phyloP scores from a whole-genome alignment of 2,113 vertebrate species.

The Ageneiosus marmoratus region DNA sequence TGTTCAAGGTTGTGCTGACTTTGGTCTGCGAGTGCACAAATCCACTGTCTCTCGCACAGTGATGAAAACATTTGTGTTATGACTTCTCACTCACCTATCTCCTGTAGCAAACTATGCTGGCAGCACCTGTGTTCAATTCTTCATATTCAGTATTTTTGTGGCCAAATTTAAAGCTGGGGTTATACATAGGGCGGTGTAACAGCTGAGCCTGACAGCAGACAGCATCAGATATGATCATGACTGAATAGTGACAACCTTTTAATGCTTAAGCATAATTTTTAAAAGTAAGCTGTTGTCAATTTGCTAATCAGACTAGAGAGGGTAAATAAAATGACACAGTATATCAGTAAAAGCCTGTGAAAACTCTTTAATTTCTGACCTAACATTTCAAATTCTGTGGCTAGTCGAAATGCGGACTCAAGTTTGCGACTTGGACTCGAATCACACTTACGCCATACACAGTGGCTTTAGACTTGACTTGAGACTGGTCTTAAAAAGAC shows the following conservation, averaged over 20 bases:
- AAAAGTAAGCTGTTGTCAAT: neutral
- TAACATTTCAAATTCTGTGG: neutral
- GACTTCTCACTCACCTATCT: constrained; percentile 2
- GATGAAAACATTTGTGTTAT: constrained; percentile 10
- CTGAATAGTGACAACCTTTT: neutral
- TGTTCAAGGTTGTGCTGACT: constrained; percentile 42
- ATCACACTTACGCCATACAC: too few relatives aligned
- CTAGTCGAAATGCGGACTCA: too few relatives aligned
- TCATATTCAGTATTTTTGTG: neutral
- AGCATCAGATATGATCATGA: constrained; percentile 10
- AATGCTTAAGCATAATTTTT: neutral
- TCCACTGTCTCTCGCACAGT: constrained; percentile 21
- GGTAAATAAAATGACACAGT: neutral
- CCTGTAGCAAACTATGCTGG: constrained; percentile 3
- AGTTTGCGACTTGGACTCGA: too few relatives aligned
- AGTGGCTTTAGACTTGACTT: too few relatives aligned
- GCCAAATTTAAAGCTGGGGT: neutral
- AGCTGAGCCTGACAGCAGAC: constrained; percentile 5
- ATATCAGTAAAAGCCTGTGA: neutral
- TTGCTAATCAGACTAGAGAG: neutral
- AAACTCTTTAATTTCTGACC: neutral
- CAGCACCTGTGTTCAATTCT: constrained; percentile 5
- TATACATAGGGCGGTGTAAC: neutral
- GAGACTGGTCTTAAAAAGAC: too few relatives aligned
- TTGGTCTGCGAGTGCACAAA: constrained; percentile 21